Evolutionary conservation across 2,888 invertebrate species (phyloP).

Genomic region (Tethea ocularis): DNA sequence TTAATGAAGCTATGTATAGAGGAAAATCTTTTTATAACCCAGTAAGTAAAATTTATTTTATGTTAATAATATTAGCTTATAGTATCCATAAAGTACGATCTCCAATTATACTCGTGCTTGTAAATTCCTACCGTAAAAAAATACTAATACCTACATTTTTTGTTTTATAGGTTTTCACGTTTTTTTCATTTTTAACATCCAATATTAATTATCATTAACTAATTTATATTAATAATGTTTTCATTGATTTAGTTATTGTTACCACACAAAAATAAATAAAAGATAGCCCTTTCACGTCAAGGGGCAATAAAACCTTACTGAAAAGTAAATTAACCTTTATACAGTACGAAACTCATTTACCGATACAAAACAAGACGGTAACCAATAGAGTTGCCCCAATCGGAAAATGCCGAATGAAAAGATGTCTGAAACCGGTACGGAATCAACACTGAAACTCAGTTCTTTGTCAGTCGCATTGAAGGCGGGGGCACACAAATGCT

Average conservation of each 20-base stretch:
- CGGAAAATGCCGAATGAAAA: conserved; percentile 74
- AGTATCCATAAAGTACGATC: too few relatives aligned
- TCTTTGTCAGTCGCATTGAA: conserved; percentile 74
- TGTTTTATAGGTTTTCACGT: too few relatives aligned
- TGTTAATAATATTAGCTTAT: too few relatives aligned
- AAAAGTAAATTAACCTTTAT: conserved; percentile 76
- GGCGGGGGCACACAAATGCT: conserved; percentile 74
- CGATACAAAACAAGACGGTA: conserved; percentile 72
- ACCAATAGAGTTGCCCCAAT: conserved; percentile 66
- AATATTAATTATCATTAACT: too few relatives aligned
- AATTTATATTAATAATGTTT: too few relatives aligned
- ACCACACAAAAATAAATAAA: neutral
- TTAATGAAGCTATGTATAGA: conserved; percentile 20
- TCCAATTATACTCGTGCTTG: too few relatives aligned
- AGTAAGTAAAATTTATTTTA: too few relatives aligned
- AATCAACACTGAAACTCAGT: conserved; percentile 61
- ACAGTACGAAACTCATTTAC: conserved; percentile 76
- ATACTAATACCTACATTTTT: too few relatives aligned
- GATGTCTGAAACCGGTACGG: conserved; percentile 61
- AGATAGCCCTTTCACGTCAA: conserved; percentile 47
- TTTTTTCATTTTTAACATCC: too few relatives aligned
- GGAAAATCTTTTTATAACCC: neutral
- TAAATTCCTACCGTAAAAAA: too few relatives aligned
- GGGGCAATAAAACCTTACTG: conserved; percentile 57
- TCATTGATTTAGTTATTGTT: neutral